phyloP scores from a whole-genome alignment of 2,797 vertebrate species.

The Dendrocincla fuliginosa region DNA sequence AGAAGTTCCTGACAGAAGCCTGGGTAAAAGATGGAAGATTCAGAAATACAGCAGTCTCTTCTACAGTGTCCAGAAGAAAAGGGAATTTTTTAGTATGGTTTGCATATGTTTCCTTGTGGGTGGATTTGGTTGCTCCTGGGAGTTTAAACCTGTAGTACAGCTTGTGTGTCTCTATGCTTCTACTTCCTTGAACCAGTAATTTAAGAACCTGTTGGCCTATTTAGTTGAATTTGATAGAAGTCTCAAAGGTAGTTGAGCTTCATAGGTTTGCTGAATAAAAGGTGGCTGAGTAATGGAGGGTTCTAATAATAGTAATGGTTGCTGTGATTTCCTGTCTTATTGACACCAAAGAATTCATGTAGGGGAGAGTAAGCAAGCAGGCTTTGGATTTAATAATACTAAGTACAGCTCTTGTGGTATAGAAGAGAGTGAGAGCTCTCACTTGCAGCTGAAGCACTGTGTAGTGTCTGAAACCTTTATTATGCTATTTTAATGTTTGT shows the following conservation, averaged over 20 bases:
- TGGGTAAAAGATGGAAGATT: neutral
- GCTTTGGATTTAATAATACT: neutral
- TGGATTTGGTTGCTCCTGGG: neutral
- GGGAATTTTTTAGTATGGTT: neutral
- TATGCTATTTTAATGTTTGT: conserved; percentile 61
- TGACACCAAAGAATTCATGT: neutral
- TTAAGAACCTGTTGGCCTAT: neutral
- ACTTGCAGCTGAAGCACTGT: conserved; percentile 4
- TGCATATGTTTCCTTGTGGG: conserved; percentile 31
- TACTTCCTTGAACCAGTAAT: conserved; percentile 24
- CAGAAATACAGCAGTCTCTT: neutral
- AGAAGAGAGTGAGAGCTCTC: neutral
- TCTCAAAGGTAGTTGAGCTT: neutral
- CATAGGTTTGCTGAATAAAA: neutral
- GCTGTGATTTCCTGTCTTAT: neutral
- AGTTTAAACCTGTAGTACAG: conserved; percentile 42
- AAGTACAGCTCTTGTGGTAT: neutral
- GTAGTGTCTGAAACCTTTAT: conserved; percentile 40
- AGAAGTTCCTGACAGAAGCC: neutral
- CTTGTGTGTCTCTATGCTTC: neutral
- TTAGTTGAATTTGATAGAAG: neutral
- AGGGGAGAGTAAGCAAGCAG: neutral
- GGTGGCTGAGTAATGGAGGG: neutral
- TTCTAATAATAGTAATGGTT: neutral
- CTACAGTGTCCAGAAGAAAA: neutral